Base-by-base conservation (phyloP, 2,797 vertebrate species). In the Borostomias antarcticus region DNA sequence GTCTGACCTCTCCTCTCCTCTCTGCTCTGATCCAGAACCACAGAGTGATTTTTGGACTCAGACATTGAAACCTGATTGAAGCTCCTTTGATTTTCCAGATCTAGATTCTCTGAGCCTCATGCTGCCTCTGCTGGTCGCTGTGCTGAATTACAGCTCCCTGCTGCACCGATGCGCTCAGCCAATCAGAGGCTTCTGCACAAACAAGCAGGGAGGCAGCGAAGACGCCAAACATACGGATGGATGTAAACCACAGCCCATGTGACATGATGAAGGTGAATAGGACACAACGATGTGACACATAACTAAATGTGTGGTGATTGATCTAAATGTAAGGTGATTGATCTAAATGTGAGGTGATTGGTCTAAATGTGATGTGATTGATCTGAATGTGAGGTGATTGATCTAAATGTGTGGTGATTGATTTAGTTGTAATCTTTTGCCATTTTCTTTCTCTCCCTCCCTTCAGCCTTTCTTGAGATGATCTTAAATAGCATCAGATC, bases 401-500 rank as follows among this genome's bases (percentile, higher is more conserved):
- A 58, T 73, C 11, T 37, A 40, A 26, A 58, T 40, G 7, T 4
- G 5, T 4, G 2, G 21, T 13, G 13, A 21, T 26, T 11, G 58
- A 58, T 73, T 60, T 35, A 35, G 11, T 35, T 35, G 6, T 1
- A 35, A 48, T 37, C 35, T 35, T 26, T 66, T 67, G 61, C 62
- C 21, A 59, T 58, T 75, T 74, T 76, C 30, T 60, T 25, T 40
- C 11, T 61, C 21, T 51, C 47, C 40, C 37, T n/a, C 48, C n/a
- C n/a, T n/a, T n/a, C 56, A 50, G n/a, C n/a, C n/a, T 29, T 62
- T 62, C 52, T 62, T 57, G 59, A 72, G 70, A 52, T 70, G 2
- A 3, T 75, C 53, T 90, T 89, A 86, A 91, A 88, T 87, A 88
- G 86, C 60, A 75, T 43, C 47, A 76, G 69, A 82, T 63, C 74